A percentile compares a stretch with the other conserved stretches of the same genome.
These are phyloP conservation scores for Coranthus polyacanthus DNA, from an alignment of 2,797 vertebrate genomes.

Conservation along the genomic window DNA sequence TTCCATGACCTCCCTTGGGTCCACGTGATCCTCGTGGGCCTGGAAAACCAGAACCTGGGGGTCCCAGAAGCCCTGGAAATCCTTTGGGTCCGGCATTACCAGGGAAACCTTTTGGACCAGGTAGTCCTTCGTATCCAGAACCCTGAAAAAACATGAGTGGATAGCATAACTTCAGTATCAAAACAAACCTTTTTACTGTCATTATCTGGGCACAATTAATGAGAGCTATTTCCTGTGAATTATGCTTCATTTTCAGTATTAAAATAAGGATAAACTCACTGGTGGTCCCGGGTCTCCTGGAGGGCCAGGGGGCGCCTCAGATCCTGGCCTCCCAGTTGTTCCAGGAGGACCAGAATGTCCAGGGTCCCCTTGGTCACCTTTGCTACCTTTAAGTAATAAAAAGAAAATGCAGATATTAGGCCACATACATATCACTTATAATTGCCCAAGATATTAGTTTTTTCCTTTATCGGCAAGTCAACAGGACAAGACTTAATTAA, in stretches of 20 bases:
- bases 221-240: neutral
- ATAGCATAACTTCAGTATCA: neutral
- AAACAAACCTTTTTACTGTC: too few relatives aligned
- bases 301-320: slow-evolving; percentile 51
- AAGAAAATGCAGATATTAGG: neutral
- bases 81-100: slow-evolving; percentile 72
- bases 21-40: slow-evolving; percentile 62
- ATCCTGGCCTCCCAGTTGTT: slow-evolving; percentile 53
- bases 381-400: slow-evolving; percentile 59
- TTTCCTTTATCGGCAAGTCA: neutral
- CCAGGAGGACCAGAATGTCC: slow-evolving; percentile 61
- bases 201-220: neutral
- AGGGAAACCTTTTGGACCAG: slow-evolving; percentile 67
- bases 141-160: slow-evolving; percentile 47
- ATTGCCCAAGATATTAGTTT: neutral
- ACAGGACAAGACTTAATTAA: neutral
- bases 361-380: slow-evolving; percentile 61
- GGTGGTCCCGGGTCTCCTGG: slow-evolving; percentile 68
- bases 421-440: neutral
- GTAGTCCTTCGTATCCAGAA: slow-evolving; percentile 21
- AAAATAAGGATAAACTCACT: slow-evolving; percentile 52
- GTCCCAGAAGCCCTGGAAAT: slow-evolving; percentile 47
- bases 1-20: slow-evolving; percentile 64
- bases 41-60: slow-evolving; percentile 49
- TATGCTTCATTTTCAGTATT: neutral